phyloP scores from a whole-genome alignment of 92 coral and sea anemone genomes.

The Palythoa grandiflora region DNA sequence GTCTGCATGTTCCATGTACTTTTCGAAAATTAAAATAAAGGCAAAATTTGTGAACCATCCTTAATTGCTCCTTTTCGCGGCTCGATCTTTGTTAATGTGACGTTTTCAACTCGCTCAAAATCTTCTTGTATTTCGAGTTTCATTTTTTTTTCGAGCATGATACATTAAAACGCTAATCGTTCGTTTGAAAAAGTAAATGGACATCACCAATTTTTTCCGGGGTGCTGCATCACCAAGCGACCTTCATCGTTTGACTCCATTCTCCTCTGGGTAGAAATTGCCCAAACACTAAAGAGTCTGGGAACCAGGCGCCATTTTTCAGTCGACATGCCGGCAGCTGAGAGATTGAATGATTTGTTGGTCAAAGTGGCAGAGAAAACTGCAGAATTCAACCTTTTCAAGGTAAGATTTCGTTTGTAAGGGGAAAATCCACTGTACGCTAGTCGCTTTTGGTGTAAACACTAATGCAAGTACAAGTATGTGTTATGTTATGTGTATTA shows the following conservation, averaged over 20 bases:
- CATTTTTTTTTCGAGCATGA: neutral
- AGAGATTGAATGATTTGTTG: slow-evolving; percentile 8
- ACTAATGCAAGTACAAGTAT: neutral
- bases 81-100: too few relatives aligned
- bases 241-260: neutral
- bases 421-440: slow-evolving; percentile 38
- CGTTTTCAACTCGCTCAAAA: too few relatives aligned
- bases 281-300: slow-evolving; percentile 31
- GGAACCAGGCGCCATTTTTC: slow-evolving; percentile 43
- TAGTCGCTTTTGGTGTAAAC: slow-evolving; percentile 46
- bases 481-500: neutral
- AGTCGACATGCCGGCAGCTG: slow-evolving; percentile 15
- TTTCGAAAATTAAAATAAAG: neutral
- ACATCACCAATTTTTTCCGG: neutral
- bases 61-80: too few relatives aligned
- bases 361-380: slow-evolving; percentile 30
- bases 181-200: neutral
- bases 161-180: neutral
- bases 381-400: slow-evolving; percentile 25
- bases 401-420: slow-evolving; percentile 44
- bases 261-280: neutral
- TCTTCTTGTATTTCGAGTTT: neutral
- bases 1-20: too few relatives aligned
- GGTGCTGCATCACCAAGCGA: neutral
- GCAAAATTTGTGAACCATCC: too few relatives aligned